phyloP scores from a whole-genome alignment of 2,888 invertebrate species.

The Drosophila parthenogenetica region DNA sequence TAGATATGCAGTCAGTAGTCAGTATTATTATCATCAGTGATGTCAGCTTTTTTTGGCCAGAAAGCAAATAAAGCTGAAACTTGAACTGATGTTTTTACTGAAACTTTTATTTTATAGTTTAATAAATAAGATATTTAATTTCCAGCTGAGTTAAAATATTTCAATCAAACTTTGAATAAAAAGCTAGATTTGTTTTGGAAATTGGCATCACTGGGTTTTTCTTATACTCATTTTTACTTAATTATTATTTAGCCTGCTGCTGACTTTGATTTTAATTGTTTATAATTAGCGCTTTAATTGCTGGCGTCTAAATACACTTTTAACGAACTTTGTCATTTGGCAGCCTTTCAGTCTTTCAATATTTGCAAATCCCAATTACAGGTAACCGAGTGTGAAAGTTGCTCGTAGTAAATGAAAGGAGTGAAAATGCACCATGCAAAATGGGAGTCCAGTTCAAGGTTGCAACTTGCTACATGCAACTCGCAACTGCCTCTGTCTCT shows the following conservation, averaged over 20 bases:
- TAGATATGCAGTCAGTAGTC: neutral
- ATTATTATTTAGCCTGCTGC: constrained; percentile 37
- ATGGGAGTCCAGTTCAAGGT: constrained; percentile 2
- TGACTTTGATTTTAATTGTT: constrained; percentile 75
- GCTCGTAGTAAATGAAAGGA: constrained; percentile 6
- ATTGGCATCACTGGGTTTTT: no score
- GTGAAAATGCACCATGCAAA: neutral
- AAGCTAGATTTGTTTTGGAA: no score
- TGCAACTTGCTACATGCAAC: neutral
- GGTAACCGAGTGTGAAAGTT: constrained; percentile 58
- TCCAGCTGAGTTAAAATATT: no score
- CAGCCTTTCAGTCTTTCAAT: constrained; percentile 38
- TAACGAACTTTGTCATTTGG: constrained; percentile 68
- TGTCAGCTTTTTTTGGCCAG: no score
- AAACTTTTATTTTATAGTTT: no score
- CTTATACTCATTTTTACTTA: constrained; percentile 38
- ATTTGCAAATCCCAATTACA: constrained; percentile 45
- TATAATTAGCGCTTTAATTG: constrained; percentile 75
- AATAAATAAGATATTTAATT: no score
- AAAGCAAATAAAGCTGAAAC: no score
- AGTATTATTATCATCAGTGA: no score
- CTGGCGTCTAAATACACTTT: constrained; percentile 62
- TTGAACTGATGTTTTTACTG: no score
- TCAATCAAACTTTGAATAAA: no score
- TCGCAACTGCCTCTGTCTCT: neutral